Percentiles rank a stretch among this genome's conserved stretches.
These are phyloP conservation scores for Dermatemys mawii DNA, from an alignment of 2,113 vertebrate genomes.

Conservation along the genomic window DNA sequence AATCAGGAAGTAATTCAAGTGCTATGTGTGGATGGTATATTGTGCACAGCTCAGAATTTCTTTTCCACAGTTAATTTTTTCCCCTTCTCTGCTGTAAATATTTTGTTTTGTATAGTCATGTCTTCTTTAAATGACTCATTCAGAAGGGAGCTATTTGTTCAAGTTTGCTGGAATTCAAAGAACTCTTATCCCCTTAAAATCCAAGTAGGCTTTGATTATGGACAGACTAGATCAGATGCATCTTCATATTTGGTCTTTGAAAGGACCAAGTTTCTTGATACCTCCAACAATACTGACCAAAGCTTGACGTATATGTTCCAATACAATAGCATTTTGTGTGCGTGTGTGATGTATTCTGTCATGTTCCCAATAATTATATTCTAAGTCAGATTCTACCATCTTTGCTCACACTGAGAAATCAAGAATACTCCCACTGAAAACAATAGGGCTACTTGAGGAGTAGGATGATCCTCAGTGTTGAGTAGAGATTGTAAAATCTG, in stretches of 20 bases:
- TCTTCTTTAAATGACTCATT: neutral
- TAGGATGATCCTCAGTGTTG: neutral
- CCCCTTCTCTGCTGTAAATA: neutral
- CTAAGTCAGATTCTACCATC: neutral
- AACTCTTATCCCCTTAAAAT: neutral
- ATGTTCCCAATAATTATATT: neutral
- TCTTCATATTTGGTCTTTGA: too few species aligned
- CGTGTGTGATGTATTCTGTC: neutral
- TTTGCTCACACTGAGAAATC: neutral
- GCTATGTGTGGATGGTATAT: rapidly evolving
- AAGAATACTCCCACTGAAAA: neutral
- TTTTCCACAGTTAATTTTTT: neutral
- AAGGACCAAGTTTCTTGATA: neutral
- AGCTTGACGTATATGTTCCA: rapidly evolving
- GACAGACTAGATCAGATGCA: neutral
- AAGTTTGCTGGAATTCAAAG: neutral
- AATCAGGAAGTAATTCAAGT: neutral
- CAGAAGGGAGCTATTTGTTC: neutral
- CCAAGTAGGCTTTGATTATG: neutral
- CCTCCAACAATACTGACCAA: neutral
- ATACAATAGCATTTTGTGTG: neutral
- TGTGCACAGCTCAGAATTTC: neutral
- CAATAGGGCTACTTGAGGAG: neutral
- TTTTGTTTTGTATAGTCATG: neutral
- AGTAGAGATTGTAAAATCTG: neutral